Conservation (phyloP, 2,113 vertebrate genomes). For the Alosa alosa region DNA sequence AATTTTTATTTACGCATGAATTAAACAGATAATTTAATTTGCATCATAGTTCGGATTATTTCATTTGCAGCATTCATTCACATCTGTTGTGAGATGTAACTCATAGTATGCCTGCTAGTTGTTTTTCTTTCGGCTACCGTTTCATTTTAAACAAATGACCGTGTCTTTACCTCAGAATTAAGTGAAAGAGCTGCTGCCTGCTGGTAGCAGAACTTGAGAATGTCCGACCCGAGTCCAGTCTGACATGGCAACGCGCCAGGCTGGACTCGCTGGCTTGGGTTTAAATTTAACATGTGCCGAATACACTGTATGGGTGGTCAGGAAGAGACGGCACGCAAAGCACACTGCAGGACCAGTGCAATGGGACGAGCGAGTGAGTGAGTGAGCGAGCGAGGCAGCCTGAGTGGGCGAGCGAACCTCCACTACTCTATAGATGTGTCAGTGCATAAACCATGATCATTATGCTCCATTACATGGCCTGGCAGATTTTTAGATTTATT, state of each 20-base stretch:
- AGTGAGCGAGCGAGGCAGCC: not conserved
- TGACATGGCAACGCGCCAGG: conserved; percentile 68
- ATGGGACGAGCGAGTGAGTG: not conserved
- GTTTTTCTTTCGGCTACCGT: not conserved
- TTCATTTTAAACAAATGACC: not conserved
- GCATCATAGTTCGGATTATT: not conserved
- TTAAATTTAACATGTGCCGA: conserved; percentile 8
- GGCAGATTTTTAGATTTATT: not conserved
- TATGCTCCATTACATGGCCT: not conserved
- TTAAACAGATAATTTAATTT: not conserved
- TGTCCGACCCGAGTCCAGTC: conserved; percentile 66
- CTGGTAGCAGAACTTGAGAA: conserved; percentile 69
- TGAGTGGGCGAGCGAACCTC: not conserved
- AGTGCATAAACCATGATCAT: not conserved
- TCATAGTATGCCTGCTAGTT: not conserved
- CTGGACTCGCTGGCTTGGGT: conserved; percentile 66
- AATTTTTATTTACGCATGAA: not conserved
- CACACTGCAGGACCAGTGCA: not conserved
- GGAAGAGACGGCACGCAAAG: not conserved
- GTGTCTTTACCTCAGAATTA: conserved; percentile 4
- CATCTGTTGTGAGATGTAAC: not conserved
- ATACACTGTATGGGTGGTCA: conserved; percentile 1
- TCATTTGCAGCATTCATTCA: not conserved
- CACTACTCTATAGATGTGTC: not conserved
- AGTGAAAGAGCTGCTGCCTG: conserved; percentile 32